Percentiles rank a stretch among this genome's conserved stretches.
Conservation (phyloP, 2,888 invertebrate genomes). For the Beris chalybata region DNA sequence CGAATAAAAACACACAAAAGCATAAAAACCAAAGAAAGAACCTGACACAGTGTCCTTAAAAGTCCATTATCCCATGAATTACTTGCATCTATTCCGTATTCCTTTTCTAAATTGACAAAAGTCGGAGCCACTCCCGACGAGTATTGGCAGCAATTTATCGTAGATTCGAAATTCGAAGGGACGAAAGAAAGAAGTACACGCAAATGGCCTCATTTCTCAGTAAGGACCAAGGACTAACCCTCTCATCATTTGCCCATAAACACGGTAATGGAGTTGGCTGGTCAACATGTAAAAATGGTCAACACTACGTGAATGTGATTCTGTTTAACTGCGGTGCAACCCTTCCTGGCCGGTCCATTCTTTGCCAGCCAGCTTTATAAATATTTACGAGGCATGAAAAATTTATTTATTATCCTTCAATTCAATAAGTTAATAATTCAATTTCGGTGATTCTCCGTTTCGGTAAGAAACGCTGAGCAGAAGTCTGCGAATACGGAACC, state of each 20-base stretch:
- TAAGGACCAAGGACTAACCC: conserved; percentile 15
- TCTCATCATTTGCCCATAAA: conserved; percentile 26
- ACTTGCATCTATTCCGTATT: conserved; percentile 21
- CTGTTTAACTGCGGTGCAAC: conserved; percentile 2
- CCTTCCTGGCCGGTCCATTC: conserved; percentile 11
- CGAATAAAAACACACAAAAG: conserved; percentile 21
- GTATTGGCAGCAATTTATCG: background rate
- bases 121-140: background rate
- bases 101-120: too few species aligned
- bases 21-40: conserved; percentile 13
- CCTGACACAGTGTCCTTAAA: conserved; percentile 24
- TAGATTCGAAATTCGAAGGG: conserved; percentile 14
- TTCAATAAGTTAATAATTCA: conserved; percentile 46
- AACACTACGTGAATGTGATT: conserved; percentile 20
- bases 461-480: conserved; percentile 1
- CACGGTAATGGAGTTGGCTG: conserved; percentile 28
- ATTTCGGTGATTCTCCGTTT: conserved; percentile 38
- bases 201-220: conserved; percentile 16
- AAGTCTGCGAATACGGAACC: conserved; percentile 1
- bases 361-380: conserved; percentile 34
- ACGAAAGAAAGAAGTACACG: background rate
- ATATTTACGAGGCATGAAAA: conserved; percentile 45
- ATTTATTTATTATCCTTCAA: conserved; percentile 45
- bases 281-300: conserved; percentile 22
- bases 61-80: conserved; percentile 23